These are phyloP conservation scores for Euwallacea similis DNA, from an alignment of 1,140 invertebrate species.

Conservation along the genomic window DNA sequence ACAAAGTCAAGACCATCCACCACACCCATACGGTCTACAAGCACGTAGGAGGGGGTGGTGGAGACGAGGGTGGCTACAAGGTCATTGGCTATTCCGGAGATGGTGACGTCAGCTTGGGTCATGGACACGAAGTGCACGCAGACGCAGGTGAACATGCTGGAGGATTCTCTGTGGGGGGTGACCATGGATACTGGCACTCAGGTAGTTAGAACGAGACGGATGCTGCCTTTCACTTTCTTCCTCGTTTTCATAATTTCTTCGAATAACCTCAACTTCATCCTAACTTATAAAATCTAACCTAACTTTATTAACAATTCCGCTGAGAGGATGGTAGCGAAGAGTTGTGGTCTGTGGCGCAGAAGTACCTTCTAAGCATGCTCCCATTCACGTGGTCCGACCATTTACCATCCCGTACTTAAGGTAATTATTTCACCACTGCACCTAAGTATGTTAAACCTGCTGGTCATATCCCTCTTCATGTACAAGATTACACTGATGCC, in stretches of 20 bases:
- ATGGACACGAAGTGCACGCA: slow-evolving; percentile 38
- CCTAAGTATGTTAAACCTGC: neutral
- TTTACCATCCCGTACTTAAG: slow-evolving; percentile 11
- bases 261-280: neutral
- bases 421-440: slow-evolving; percentile 15
- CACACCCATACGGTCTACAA: slow-evolving; percentile 64
- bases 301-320: neutral
- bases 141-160: slow-evolving; percentile 37
- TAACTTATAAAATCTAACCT: neutral
- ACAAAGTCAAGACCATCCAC: slow-evolving; percentile 62
- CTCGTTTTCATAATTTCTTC: slow-evolving; percentile 1
- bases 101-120: slow-evolving; percentile 43
- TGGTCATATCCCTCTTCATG: no score
- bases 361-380: slow-evolving; percentile 16
- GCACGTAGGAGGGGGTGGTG: slow-evolving; percentile 56
- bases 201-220: slow-evolving; percentile 30
- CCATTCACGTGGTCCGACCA: slow-evolving; percentile 2
- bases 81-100: slow-evolving; percentile 53
- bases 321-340: neutral
- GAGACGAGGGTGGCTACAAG: slow-evolving; percentile 49
- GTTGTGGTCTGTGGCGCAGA: neutral
- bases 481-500: no score
- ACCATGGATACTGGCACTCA: slow-evolving; percentile 42
- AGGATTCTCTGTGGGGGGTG: slow-evolving; percentile 42
- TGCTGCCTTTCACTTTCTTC: neutral